Base-by-base conservation (phyloP, 2,888 invertebrate species). In the Agrilus cyanescens region DNA sequence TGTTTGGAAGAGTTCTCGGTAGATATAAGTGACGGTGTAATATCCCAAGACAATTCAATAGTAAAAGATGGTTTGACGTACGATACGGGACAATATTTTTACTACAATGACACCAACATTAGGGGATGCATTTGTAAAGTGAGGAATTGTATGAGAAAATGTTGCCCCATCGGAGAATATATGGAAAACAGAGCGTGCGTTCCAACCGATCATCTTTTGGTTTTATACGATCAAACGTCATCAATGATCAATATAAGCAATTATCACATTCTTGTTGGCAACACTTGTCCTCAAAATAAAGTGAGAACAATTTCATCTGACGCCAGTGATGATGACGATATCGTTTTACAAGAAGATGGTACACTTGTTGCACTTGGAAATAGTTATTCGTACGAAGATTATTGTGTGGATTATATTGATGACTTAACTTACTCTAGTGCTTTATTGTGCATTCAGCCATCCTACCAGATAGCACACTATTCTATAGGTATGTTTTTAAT, bases 341-440 rank as follows among this genome's bases (percentile, higher is more conserved):
- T 46, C 37, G 5, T 16, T 20, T 4, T 46, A 4, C 4, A 14
- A 16, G 16, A 33, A 4, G 33, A 41, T 10, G 46, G 44, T 6
- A 18, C 14, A 12, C 16, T 46, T 16, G 20, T 12, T n/a, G 15
- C 41, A 12, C 30, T 41, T 13, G 29, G 14, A 4, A 16, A 8
- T 18, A n/a, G 32, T 2, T 18, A 12, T 5, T n/a, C 34, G 10
- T 44, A 38, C 30, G 12, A 34, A 7, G 43, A 46, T 32, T 46
- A 46, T 35, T 46, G 46, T n/a, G 29, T 46, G 7, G 46, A 46
- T 37, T 39, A 46, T 14, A 41, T 46, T 4, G 46, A 44, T n/a
- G 41, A 44, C n/a, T 30, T 35, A 2, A 40, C 35, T 5, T 15
- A 38, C 2, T 20, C 39, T 5, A 13, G 36, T 12, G 46, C 41